Percentiles rank a stretch among this genome's conserved stretches.
Evolutionary conservation across 2,113 vertebrate genomes (phyloP).

Genomic region (Boulengeromyrus knoepffleri): DNA sequence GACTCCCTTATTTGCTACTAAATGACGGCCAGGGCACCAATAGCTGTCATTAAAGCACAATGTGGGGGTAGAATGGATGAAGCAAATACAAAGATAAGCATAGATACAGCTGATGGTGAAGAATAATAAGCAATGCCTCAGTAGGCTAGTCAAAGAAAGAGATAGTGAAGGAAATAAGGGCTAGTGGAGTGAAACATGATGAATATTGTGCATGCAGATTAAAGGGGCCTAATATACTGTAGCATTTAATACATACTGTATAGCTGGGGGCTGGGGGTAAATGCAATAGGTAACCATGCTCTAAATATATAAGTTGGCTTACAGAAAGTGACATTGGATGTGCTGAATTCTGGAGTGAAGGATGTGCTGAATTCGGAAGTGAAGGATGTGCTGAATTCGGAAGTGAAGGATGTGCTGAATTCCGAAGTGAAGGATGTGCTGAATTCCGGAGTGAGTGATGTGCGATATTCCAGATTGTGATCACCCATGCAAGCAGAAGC

Average conservation of each 20-base stretch:
- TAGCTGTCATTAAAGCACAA: background rate
- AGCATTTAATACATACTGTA: background rate
- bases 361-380: background rate
- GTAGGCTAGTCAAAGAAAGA: background rate
- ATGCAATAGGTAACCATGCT: background rate
- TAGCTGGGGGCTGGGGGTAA: background rate
- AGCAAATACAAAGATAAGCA: background rate
- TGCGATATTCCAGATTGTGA: background rate
- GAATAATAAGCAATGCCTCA: background rate
- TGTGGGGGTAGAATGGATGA: background rate
- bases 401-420: background rate
- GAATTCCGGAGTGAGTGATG: background rate
- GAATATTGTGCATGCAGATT: background rate
- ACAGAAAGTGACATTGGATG: background rate
- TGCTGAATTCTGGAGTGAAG: background rate
- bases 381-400: background rate
- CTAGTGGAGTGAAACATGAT: background rate
- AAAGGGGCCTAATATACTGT: background rate
- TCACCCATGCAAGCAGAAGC: background rate
- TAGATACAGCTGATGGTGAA: background rate
- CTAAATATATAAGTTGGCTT: background rate
- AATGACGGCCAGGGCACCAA: background rate
- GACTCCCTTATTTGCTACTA: background rate
- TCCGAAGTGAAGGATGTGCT: background rate
- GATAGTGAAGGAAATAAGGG: background rate